Conservation (phyloP, 1,140 invertebrate species). For the Dinothrombium tinctorium region DNA sequence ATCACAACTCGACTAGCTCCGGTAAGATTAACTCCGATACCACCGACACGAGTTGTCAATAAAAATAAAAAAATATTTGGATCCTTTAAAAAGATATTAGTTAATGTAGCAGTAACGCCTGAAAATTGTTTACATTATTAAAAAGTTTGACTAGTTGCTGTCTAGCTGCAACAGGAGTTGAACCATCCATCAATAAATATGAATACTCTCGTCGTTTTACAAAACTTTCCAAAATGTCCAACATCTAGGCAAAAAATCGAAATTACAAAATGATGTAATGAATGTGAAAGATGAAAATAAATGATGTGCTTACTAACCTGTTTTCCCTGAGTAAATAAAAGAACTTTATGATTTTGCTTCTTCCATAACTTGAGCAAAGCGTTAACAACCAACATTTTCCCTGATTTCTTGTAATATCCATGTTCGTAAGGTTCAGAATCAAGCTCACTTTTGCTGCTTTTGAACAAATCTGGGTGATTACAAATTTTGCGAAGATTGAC, state of each 20-base stretch:
- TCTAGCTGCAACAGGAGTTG: conserved; percentile 47
- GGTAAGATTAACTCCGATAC: conserved; percentile 79
- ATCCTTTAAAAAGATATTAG: conserved; percentile 28
- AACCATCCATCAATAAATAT: conserved; percentile 78
- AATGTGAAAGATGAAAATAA: conserved; percentile 2
- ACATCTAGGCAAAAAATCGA: conserved; percentile 36
- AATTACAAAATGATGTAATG: neutral
- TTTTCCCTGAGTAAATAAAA: conserved; percentile 75
- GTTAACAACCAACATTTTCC: conserved; percentile 87
- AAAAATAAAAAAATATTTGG: conserved; percentile 62
- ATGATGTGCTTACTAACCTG: conserved; percentile 27
- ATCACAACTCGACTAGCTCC: conserved; percentile 83
- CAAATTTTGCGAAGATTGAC: conserved; percentile 78
- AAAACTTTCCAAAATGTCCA: conserved; percentile 62
- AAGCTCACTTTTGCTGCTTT: conserved; percentile 27
- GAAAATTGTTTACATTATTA: conserved; percentile 36
- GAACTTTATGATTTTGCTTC: conserved; percentile 59
- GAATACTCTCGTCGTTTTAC: conserved; percentile 44
- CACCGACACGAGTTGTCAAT: conserved; percentile 79
- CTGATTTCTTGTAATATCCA: conserved; percentile 59
- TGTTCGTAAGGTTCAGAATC: conserved; percentile 38
- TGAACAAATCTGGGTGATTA: conserved; percentile 53
- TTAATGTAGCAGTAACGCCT: neutral
- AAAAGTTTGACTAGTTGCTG: conserved; percentile 62
- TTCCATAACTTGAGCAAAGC: conserved; percentile 76